Conservation (phyloP, 2,888 invertebrate genomes). For the Bedellia somnulentella region DNA sequence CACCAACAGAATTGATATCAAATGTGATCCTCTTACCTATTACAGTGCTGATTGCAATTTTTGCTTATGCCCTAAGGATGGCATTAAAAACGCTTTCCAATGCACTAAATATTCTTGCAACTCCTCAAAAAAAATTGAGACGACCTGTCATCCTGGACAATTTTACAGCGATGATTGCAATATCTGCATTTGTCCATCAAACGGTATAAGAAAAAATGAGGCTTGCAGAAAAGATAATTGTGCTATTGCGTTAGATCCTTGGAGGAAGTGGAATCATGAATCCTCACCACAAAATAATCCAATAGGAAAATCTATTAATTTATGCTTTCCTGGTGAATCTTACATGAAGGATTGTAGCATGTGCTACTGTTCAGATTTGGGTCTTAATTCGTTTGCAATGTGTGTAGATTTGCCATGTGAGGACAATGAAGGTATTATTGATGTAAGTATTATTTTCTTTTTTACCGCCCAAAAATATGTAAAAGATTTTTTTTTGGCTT, state of each 20-base stretch:
- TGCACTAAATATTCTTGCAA: constrained; percentile 49
- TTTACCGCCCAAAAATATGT: neutral
- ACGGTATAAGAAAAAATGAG: constrained; percentile 28
- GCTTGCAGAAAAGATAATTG: constrained; percentile 35
- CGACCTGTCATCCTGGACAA: constrained; percentile 28
- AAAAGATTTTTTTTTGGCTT: neutral
- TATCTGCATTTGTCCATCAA: constrained; percentile 42
- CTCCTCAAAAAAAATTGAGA: constrained; percentile 25
- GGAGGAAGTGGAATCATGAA: constrained; percentile 21
- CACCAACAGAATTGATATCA: constrained; percentile 16
- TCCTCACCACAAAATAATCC: too few relatives aligned
- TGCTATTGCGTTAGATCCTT: constrained; percentile 18
- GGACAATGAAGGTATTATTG: neutral
- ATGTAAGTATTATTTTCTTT: neutral
- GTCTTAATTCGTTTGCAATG: constrained; percentile 30
- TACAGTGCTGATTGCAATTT: constrained; percentile 45
- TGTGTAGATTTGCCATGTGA: constrained; percentile 17
- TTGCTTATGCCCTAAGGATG: constrained; percentile 35
- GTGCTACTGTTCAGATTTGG: constrained; percentile 45
- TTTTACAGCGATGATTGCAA: constrained; percentile 43
- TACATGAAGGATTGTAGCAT: constrained; percentile 36
- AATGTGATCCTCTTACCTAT: constrained; percentile 36
- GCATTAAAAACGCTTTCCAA: constrained; percentile 35
- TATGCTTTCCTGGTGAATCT: constrained; percentile 45
- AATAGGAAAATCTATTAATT: constrained; percentile 27